Percentiles rank a stretch among this genome's conserved stretches.
Conservation (phyloP, 2,797 vertebrate species). For the Microchirus variegatus region DNA sequence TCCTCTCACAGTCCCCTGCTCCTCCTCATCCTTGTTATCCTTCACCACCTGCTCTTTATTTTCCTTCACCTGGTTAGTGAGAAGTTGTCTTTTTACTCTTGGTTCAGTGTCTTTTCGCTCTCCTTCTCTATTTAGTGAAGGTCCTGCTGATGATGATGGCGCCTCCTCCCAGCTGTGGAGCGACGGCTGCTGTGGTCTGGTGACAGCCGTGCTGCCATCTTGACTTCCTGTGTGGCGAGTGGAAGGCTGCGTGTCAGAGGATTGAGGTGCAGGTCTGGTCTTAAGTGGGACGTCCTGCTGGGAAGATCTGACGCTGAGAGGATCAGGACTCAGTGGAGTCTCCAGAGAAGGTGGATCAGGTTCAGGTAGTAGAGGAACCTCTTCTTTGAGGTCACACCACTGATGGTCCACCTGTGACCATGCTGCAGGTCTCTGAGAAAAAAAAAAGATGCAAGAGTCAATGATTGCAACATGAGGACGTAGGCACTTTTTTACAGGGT, state of each 20-base stretch:
- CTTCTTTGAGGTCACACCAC: slow-evolving; percentile 53
- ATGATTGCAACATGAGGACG: neutral
- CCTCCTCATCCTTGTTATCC: slow-evolving; percentile 6
- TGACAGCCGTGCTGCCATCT: neutral
- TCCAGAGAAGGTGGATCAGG: neutral
- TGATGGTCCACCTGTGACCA: slow-evolving; percentile 2
- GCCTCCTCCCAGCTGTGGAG: slow-evolving; percentile 1
- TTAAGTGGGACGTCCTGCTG: slow-evolving; percentile 1
- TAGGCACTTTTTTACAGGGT: neutral
- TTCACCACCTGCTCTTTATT: slow-evolving; percentile 5
- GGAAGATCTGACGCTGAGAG: slow-evolving; percentile 1
- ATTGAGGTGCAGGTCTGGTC: neutral
- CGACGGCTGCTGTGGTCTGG: neutral
- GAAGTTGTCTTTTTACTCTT: slow-evolving; percentile 1
- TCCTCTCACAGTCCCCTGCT: slow-evolving; percentile 15
- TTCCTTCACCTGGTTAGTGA: neutral
- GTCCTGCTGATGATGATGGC: neutral
- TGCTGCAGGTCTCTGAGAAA: slow-evolving; percentile 38
- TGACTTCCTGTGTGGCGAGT: neutral
- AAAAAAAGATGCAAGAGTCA: neutral
- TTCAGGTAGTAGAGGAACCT: slow-evolving; percentile 58
- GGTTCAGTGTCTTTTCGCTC: neutral
- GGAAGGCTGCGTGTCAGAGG: neutral
- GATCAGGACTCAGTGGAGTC: slow-evolving; percentile 1
- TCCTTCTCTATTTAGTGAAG: neutral